Conservation (phyloP, 2,888 invertebrate species). For the Thereva nobilitata region DNA sequence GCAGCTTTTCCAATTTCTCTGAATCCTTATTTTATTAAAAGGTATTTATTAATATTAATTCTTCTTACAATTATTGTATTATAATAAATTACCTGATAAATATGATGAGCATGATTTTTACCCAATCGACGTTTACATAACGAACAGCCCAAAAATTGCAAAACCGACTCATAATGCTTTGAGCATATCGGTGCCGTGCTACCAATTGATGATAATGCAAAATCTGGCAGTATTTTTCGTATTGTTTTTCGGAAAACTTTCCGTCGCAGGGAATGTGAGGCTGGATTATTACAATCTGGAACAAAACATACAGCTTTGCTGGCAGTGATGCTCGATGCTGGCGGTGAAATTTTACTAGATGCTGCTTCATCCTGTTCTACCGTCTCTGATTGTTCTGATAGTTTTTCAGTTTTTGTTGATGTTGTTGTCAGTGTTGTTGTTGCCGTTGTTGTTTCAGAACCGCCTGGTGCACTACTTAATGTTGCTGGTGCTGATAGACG, state of each 20-base stretch:
- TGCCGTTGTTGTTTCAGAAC: constrained; percentile 36
- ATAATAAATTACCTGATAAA: constrained; percentile 61
- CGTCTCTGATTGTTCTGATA: neutral
- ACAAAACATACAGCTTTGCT: constrained; percentile 63
- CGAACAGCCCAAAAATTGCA: constrained; percentile 75
- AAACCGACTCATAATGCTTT: constrained; percentile 70
- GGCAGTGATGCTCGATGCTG: constrained; percentile 31
- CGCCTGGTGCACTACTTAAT: constrained; percentile 34
- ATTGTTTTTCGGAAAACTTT: constrained; percentile 75
- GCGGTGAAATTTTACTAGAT: constrained; percentile 49
- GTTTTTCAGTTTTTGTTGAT: neutral
- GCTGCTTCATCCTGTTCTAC: constrained; percentile 40
- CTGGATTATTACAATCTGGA: constrained; percentile 64
- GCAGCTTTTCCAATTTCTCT: constrained; percentile 62
- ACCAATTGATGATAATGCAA: constrained; percentile 64
- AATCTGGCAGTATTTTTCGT: constrained; percentile 66
- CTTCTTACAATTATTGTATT: neutral
- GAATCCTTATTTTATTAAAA: constrained; percentile 58
- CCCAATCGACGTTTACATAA: constrained; percentile 77
- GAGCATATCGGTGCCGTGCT: constrained; percentile 68
- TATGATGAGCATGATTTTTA: constrained; percentile 75
- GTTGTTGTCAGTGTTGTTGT: constrained; percentile 4
- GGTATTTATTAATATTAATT: neutral
- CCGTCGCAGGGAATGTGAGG: constrained; percentile 68
- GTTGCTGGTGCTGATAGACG: constrained; percentile 56